A percentile compares a stretch with the other conserved stretches of the same genome.
Conservation (phyloP, 2,888 invertebrate genomes). For the Ophraella communa region DNA sequence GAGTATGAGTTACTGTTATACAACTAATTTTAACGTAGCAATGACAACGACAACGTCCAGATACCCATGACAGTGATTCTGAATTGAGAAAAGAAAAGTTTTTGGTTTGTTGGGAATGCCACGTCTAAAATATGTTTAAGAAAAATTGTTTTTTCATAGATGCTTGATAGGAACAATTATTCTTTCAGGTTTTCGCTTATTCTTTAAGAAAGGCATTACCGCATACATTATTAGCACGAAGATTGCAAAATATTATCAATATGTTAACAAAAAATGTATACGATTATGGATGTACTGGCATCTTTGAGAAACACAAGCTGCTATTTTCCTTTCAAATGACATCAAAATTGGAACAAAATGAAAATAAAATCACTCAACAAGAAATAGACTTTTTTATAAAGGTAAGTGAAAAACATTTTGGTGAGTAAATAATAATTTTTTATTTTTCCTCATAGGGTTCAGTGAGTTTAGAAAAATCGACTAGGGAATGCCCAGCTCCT, state of each 20-base stretch:
- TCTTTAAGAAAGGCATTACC: constrained; percentile 84
- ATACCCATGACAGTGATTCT: no score
- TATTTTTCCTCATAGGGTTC: constrained; percentile 56
- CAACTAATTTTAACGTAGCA: no score
- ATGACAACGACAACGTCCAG: no score
- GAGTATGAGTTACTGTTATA: no score
- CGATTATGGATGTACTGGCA: constrained; percentile 89
- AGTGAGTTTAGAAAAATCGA: constrained; percentile 77
- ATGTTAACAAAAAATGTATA: constrained; percentile 88
- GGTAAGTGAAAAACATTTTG: no score
- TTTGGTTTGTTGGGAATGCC: no score
- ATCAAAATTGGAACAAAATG: constrained; percentile 78
- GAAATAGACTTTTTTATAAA: constrained; percentile 93
- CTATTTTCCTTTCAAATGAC: constrained; percentile 92
- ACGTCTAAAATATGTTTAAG: no score
- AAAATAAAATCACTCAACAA: constrained; percentile 67
- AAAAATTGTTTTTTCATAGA: no score
- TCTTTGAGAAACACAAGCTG: constrained; percentile 90
- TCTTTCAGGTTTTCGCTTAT: constrained; percentile 69
- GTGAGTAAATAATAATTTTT: no score
- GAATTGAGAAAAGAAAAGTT: background rate
- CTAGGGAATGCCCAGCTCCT: constrained; percentile 68
- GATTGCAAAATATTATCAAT: constrained; percentile 82
- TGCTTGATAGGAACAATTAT: background rate
- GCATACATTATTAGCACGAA: constrained; percentile 75